Base-by-base conservation (phyloP, 1,140 invertebrate species). In the Tetraneura akinire region DNA sequence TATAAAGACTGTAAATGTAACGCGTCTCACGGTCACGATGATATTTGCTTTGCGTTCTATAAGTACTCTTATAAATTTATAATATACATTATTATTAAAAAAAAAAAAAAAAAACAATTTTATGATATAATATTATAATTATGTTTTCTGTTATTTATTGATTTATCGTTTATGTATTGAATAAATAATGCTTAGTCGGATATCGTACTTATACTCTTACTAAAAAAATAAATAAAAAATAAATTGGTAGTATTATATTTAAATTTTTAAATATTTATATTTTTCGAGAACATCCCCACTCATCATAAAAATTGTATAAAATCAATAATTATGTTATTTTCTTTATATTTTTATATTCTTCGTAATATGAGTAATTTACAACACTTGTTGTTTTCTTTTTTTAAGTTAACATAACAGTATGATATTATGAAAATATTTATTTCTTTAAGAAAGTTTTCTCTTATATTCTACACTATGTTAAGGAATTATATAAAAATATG, bases 51-150 rank as follows among this genome's bases (percentile, higher is more conserved):
- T 62, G 1, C 60, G 26, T 32, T 62, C 16, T n/a, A n/a, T n/a
- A n/a, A n/a, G n/a, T n/a, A n/a, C n/a, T n/a, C n/a, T 18, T 32
- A 37, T 37, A 37, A 37, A 4, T 37, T 4, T 10, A 62, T 62
- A 62, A 32, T 62, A 18, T 18, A 8, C 16, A 32, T 32, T 62
- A 32, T 62, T 62, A 18, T 62, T n/a, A n/a, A n/a, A n/a, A n/a
- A n/a, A n/a, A n/a, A n/a, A n/a, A n/a, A n/a, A n/a, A n/a, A n/a
- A n/a, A n/a, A n/a, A n/a, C n/a, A n/a, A n/a, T n/a, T n/a, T n/a
- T n/a, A n/a, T 60, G 26, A 32, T 29, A 29, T 29, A 62, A 62
- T 32, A 62, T 60, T 60, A 14, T 60, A 29, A n/a, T 66, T n/a
- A 11, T 1, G 45, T 66, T 66, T 66, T 21, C 37, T n/a, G 32